Base-by-base conservation (phyloP, 2,888 invertebrate species). In the Idaea straminata region DNA sequence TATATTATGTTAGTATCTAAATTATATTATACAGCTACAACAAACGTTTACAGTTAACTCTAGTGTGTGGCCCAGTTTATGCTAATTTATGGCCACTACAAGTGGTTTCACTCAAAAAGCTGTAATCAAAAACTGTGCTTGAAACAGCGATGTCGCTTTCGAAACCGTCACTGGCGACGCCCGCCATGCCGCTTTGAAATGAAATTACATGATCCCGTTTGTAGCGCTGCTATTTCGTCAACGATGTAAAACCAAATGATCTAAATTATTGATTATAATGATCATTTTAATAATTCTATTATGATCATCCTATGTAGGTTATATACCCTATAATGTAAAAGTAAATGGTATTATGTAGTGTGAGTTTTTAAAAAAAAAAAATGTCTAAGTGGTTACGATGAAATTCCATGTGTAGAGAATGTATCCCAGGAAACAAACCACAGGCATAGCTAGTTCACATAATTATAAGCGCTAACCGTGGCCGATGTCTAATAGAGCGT, bases 91-190 rank as follows among this genome's bases (percentile, higher is more conserved):
- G 61, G 59, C 36, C 65, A 63, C 61, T 61, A 59, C 34, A 62
- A 66, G 67, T 64, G 62, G 67, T 69, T 66, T 66, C 68, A 66
- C 68, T 70, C 65, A 66, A 69, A 72, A 70, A 25, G 66, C 70
- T 66, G 66, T 69, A 70, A 70, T 66, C 68, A 66, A 69, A 68
- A 67, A 66, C 68, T 66, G 66, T 66, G 47, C 47, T 62, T 62
- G 65, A 64, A 68, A 62, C 64, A 62, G 66, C 69, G 64, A 68
- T 67, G 65, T 73, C 73, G 66, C 73, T 73, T 73, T 73, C 73
- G 67, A 69, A 68, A 73, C 65, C 68, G 70, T 69, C 69, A 64
- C 67, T 61, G 63, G 62, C 59, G 63, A 57, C 66, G 59, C 25
- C 25, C 25, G 25, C 25, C 25, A n/a, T n/a, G 58, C 25, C 34